phyloP scores from a whole-genome alignment of 2,888 invertebrate genomes.

The Priapulus caudatus region DNA sequence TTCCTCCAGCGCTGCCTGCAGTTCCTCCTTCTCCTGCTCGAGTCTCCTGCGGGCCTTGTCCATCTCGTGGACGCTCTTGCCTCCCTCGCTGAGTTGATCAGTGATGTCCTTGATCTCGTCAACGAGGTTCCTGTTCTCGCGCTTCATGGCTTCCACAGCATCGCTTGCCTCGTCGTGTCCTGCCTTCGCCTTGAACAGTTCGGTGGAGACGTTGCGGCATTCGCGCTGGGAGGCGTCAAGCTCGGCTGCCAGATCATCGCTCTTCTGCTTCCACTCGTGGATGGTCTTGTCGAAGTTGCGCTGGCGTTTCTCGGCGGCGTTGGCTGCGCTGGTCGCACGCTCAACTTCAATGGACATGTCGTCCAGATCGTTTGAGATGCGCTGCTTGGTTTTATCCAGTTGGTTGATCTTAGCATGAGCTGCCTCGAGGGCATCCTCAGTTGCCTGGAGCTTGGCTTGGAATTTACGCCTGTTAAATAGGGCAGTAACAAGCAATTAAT shows the following conservation, averaged over 20 bases:
- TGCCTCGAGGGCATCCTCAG: constrained; percentile 92
- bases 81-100: constrained; percentile 99
- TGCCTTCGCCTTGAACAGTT: constrained; percentile 93
- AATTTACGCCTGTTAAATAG: constrained; percentile 42
- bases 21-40: constrained; percentile 98
- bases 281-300: constrained; percentile 99
- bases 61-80: constrained; percentile 97
- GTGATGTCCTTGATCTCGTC: constrained; percentile 99
- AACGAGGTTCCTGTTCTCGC: constrained; percentile 95
- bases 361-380: constrained; percentile 91
- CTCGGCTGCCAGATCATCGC: constrained; percentile 91
- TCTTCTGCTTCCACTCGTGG: constrained; percentile 98
- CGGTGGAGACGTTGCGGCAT: constrained; percentile 98
- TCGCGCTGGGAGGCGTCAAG: constrained; percentile 98
- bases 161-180: constrained; percentile 95
- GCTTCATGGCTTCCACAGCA: constrained; percentile 90
- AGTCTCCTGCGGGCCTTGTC: constrained; percentile 97
- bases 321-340: constrained; percentile 58
- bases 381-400: constrained; percentile 95
- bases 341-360: constrained; percentile 49
- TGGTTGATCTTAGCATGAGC: constrained; percentile 94
- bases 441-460: constrained; percentile 89
- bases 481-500: too few species aligned
- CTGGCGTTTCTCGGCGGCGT: constrained; percentile 98
- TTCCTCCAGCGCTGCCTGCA: constrained; percentile 96